Percentiles rank a stretch among this genome's conserved stretches.
Conservation (phyloP, 2,888 invertebrate species). For the Pharmacophagus antenor region DNA sequence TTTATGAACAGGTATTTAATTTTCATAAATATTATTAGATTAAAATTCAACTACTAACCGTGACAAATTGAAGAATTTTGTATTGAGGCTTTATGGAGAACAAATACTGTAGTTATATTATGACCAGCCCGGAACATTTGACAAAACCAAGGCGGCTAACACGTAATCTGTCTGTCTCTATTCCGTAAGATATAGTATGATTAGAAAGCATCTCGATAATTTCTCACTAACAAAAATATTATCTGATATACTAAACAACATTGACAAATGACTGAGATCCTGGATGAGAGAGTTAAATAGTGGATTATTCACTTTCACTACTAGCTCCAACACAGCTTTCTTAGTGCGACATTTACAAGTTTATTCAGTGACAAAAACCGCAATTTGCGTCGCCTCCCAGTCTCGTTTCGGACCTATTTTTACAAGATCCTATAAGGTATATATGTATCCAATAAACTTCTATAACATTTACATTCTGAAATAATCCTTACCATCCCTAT, state of each 20-base stretch:
- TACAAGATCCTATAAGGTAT: too few species aligned
- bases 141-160: neutral
- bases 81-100: neutral
- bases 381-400: neutral
- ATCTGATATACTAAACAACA: conserved; percentile 19
- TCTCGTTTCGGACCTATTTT: neutral
- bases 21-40: too few species aligned
- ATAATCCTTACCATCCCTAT: too few species aligned
- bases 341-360: neutral
- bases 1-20: too few species aligned
- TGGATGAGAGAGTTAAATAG: conserved; percentile 24
- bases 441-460: too few species aligned
- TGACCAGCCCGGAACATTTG: neutral
- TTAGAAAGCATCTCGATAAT: conserved; percentile 27
- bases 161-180: neutral
- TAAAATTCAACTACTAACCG: too few species aligned
- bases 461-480: too few species aligned
- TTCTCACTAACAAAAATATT: conserved; percentile 26
- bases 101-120: neutral
- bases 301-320: conserved; percentile 27
- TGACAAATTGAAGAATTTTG: too few species aligned
- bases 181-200: conserved; percentile 5
- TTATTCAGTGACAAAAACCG: neutral
- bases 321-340: neutral
- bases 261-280: conserved; percentile 26